Evolutionary conservation across 1,140 invertebrate species (phyloP).

Genomic region (Leptonema lineaticorne): DNA sequence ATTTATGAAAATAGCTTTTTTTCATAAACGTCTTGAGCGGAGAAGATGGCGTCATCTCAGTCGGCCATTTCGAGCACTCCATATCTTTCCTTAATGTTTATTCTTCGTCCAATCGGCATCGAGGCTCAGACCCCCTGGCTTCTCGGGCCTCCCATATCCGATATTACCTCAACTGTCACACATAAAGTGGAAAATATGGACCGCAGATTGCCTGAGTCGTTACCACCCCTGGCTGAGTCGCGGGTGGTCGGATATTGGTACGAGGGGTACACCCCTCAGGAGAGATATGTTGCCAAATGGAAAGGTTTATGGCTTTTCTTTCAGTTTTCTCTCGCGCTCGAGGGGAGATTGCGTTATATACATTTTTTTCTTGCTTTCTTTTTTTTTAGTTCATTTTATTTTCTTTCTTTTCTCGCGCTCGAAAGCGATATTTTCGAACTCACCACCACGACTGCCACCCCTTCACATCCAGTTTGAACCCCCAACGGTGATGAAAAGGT

Average conservation of each 20-base stretch:
- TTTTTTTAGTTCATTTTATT: neutral
- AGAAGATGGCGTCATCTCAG: too few relatives aligned
- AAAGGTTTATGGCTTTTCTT: conserved; percentile 60
- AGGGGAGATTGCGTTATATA: conserved; percentile 37
- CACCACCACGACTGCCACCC: too few relatives aligned
- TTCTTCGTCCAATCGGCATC: conserved; percentile 60
- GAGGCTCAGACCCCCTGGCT: conserved; percentile 51
- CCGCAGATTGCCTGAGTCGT: conserved; percentile 51
- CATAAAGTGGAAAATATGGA: conserved; percentile 62
- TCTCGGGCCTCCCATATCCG: conserved; percentile 55
- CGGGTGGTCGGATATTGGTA: neutral
- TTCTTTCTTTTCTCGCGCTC: conserved; percentile 1
- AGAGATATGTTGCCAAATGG: conserved; percentile 40
- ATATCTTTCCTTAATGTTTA: conserved; percentile 52
- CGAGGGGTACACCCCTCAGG: conserved; percentile 40
- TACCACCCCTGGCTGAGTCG: conserved; percentile 37
- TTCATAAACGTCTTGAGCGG: too few relatives aligned
- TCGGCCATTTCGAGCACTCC: neutral
- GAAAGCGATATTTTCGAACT: conserved; percentile 20
- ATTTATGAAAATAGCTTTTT: too few relatives aligned
- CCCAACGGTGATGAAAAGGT: conserved; percentile 18
- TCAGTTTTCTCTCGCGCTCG: conserved; percentile 47
- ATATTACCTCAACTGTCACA: conserved; percentile 62
- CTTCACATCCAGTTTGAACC: too few relatives aligned
- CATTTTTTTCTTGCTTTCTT: conserved; percentile 14